These are phyloP conservation scores for Lycodopsis pacificus DNA, from an alignment of 2,797 vertebrate genomes.

Conservation along the genomic window DNA sequence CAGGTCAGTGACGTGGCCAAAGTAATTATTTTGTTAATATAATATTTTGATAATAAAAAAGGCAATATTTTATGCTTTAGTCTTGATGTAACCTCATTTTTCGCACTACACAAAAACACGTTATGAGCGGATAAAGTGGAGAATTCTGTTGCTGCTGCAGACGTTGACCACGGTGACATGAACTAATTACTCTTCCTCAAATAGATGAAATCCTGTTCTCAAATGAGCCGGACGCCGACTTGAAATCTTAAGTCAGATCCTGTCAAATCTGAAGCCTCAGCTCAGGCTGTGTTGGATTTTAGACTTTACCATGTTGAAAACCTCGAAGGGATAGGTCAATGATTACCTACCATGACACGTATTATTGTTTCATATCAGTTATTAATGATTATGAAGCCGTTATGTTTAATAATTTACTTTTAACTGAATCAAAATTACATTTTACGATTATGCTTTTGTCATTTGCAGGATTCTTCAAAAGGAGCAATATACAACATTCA, in stretches of 20 bases:
- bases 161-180: neutral
- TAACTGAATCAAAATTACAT: conserved; percentile 17
- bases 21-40: neutral
- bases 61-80: neutral
- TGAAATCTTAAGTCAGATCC: conserved; percentile 4
- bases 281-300: neutral
- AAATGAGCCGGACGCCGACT: neutral
- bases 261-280: neutral
- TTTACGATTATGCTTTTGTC: neutral
- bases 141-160: conserved; percentile 2
- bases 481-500: neutral
- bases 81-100: neutral
- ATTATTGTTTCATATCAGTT: conserved; percentile 50
- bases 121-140: neutral
- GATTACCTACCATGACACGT: conserved; percentile 42
- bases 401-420: conserved; percentile 65
- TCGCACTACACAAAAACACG: neutral
- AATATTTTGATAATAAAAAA: neutral
- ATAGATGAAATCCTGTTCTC: neutral
- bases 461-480: conserved; percentile 1
- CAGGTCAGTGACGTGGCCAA: neutral
- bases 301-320: neutral
- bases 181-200: neutral
- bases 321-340: conserved; percentile 25
- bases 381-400: conserved; percentile 62